Percentiles rank a stretch among this genome's conserved stretches.
phyloP scores from a whole-genome alignment of 2,797 vertebrate species.

The Ctenopoma multispine region DNA sequence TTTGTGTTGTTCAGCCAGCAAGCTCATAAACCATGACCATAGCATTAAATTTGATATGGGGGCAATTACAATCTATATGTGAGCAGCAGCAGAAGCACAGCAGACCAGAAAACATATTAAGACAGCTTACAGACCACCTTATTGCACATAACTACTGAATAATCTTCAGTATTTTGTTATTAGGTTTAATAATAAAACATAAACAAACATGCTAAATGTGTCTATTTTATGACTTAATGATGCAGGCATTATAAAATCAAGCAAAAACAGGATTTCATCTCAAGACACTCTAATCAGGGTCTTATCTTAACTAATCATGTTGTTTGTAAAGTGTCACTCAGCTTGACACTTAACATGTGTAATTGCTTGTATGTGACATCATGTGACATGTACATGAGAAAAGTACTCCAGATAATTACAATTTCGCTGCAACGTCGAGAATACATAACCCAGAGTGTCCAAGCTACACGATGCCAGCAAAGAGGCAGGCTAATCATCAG shows the following conservation, averaged over 20 bases:
- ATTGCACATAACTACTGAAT: background rate
- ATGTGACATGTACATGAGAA: conserved; percentile 3
- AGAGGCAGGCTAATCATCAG: conserved; percentile 40
- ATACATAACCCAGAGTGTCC: conserved; percentile 22
- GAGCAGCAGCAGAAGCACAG: background rate
- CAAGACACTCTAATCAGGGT: background rate
- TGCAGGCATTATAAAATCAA: background rate
- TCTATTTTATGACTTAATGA: background rate
- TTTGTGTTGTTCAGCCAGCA: conserved; percentile 8
- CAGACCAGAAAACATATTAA: background rate
- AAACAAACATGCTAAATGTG: background rate
- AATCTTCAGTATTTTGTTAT: background rate
- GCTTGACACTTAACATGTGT: conserved; percentile 27
- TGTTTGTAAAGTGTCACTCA: conserved; percentile 21
- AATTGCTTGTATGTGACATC: conserved; percentile 30
- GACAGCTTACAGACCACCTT: background rate
- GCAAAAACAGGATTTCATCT: conserved; percentile 6
- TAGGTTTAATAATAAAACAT: background rate
- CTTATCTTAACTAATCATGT: conserved; percentile 19
- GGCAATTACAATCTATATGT: conserved; percentile 12
- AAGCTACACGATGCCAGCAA: conserved; percentile 32
- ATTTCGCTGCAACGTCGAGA: conserved; percentile 31
- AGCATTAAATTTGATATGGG: conserved; percentile 4
- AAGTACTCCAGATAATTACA: conserved; percentile 50
- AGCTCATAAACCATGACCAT: conserved; percentile 12